A percentile compares a stretch with the other conserved stretches of the same genome.
Evolutionary conservation across 2,888 invertebrate species (phyloP).

Genomic region (Macrophya annulata): DNA sequence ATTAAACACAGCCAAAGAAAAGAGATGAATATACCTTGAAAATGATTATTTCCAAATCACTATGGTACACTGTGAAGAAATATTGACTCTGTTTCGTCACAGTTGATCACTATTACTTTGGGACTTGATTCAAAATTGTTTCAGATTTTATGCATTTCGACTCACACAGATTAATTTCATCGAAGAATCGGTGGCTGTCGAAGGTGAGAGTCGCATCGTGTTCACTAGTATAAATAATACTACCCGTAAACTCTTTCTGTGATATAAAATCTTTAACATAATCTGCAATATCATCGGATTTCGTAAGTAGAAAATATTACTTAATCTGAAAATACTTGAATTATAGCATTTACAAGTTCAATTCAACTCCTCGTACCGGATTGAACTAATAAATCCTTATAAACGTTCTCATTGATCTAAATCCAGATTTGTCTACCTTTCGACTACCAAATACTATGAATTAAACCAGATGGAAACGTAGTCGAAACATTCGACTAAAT

Average conservation of each 20-base stretch:
- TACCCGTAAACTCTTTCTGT: background rate
- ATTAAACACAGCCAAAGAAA: background rate
- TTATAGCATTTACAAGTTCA: background rate
- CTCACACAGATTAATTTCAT: no score
- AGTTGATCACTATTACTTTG: no score
- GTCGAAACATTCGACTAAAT: background rate
- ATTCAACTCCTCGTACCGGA: background rate
- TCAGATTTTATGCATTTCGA: no score
- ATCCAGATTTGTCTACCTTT: background rate
- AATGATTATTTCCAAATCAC: no score
- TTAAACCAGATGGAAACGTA: background rate
- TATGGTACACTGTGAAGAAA: no score
- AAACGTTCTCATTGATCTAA: background rate
- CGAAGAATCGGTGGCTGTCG: no score
- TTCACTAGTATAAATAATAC: background rate
- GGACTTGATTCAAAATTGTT: no score
- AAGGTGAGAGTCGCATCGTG: no score
- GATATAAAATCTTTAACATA: background rate
- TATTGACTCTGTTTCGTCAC: no score
- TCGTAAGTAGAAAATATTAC: background rate
- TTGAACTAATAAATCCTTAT: background rate
- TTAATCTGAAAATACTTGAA: background rate
- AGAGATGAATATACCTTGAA: background rate
- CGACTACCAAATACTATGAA: background rate
- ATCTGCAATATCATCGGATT: background rate